Base-by-base conservation (phyloP, 2,113 vertebrate species). In the Rhipidura dahli region DNA sequence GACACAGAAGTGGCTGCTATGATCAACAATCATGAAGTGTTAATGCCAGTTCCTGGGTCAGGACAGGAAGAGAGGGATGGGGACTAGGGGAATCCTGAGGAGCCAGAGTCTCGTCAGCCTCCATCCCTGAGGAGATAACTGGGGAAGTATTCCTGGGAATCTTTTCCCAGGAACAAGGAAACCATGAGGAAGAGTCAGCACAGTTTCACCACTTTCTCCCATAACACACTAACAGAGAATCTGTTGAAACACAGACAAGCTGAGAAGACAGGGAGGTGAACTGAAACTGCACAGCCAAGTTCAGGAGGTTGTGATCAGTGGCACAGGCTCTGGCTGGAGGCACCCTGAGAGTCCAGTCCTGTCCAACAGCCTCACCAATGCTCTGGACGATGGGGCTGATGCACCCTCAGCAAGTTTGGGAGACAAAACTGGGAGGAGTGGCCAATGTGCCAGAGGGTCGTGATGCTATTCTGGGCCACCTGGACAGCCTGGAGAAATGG, bases 371-470 rank as follows among this genome's bases (percentile, higher is more conserved):
- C 30, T 33, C 35, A 54, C 26, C 56, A 40, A 7, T 6, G 35
- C n/a, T 22, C 11, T 40, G 40, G 22, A 35, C 13, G 8, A 49
- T 21, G 35, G 35, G 24, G 69, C 35, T 54, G 81, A 39, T 0
- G 15, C 14, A 65, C 15, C 20, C 37, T 65, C 26, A 77, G 35
- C 12, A 69, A 22, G 6, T 31, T 8, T 56, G 33, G 24, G 63
- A 45, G 27, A 20, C 27, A 9, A 13, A 51, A 35, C 11, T 50
- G n/a, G 12, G 4, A 81, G 6, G 6, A 80, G 42, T 1, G 10
- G 10, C 9, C 23, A 33, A 8, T 5, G 6, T 8, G 17, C 27
- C 60, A 65, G 28, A 37, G 7, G 9, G 7, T 26, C 0, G 0
- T 30, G n/a, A 5, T 65, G 37, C 20, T 15, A 2, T 33, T 45